Conservation (phyloP, 2,797 vertebrate species). For the Lepilemur septentrionalis region DNA sequence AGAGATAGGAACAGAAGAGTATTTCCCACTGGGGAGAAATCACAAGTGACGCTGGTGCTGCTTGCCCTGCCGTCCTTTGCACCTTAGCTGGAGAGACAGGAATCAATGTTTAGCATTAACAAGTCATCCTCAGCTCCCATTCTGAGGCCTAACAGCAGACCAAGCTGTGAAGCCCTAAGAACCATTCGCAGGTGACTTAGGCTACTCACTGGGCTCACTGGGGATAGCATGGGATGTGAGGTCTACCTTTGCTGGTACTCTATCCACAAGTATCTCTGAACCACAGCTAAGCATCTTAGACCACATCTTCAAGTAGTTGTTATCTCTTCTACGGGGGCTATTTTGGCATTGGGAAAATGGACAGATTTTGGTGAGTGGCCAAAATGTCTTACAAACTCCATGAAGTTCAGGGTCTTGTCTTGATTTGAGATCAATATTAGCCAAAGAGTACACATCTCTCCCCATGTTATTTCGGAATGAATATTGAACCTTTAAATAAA, state of each 20-base stretch:
- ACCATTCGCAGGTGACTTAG: fast-evolving
- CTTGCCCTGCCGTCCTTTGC: not conserved
- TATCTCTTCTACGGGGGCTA: conserved; percentile 62
- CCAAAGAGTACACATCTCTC: conserved; percentile 81
- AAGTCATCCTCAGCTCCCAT: not conserved
- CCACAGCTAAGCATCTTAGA: conserved; percentile 81
- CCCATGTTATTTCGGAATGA: conserved; percentile 81
- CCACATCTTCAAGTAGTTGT: conserved; percentile 67
- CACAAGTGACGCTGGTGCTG: not conserved
- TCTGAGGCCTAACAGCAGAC: not conserved
- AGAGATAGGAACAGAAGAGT: not conserved
- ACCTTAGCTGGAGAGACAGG: not conserved
- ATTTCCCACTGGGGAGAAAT: not conserved
- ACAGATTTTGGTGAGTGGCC: conserved; percentile 78
- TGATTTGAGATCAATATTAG: conserved; percentile 83
- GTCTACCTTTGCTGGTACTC: conserved; percentile 62
- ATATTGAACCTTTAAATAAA: conserved; percentile 80
- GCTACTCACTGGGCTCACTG: not conserved
- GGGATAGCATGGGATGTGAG: not conserved
- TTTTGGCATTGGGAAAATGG: conserved; percentile 77
- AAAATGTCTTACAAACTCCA: conserved; percentile 83
- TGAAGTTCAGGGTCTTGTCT: conserved; percentile 81
- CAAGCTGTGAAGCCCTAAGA: not conserved
- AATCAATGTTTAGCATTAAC: not conserved
- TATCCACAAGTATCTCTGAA: conserved; percentile 74